phyloP scores from a whole-genome alignment of 2,797 vertebrate genomes.

The Hafferia zeledoni region DNA sequence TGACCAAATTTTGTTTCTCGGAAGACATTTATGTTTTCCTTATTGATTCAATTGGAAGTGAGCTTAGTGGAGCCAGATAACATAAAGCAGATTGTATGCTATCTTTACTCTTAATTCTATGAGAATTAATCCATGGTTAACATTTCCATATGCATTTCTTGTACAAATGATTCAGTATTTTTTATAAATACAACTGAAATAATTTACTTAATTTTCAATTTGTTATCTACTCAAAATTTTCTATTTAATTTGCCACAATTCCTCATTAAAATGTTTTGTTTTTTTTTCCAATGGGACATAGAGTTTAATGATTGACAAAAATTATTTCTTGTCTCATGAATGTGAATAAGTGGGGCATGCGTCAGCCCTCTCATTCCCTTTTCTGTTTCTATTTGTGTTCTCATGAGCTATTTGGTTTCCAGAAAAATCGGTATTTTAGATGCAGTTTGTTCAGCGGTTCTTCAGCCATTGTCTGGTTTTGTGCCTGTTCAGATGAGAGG shows the following conservation, averaged over 20 bases:
- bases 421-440: slow-evolving; percentile 22
- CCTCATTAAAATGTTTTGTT: slow-evolving; percentile 8
- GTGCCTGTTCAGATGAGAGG: neutral
- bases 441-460: neutral
- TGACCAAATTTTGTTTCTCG: neutral
- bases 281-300: neutral
- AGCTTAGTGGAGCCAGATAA: neutral
- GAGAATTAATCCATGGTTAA: neutral
- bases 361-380: neutral
- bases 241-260: neutral
- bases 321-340: neutral
- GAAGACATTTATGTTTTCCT: neutral
- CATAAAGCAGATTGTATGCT: neutral
- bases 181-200: neutral
- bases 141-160: neutral
- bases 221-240: neutral
- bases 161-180: neutral
- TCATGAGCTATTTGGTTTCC: neutral
- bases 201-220: slow-evolving; percentile 3
- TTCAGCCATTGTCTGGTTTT: slow-evolving; percentile 5
- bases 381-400: neutral
- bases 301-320: neutral
- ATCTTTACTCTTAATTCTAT: neutral
- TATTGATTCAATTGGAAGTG: neutral
- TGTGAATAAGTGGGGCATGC: neutral